These are phyloP conservation scores for Zoanthus sansibaricus DNA, from an alignment of 92 coral and sea anemone genomes.

Conservation along the genomic window DNA sequence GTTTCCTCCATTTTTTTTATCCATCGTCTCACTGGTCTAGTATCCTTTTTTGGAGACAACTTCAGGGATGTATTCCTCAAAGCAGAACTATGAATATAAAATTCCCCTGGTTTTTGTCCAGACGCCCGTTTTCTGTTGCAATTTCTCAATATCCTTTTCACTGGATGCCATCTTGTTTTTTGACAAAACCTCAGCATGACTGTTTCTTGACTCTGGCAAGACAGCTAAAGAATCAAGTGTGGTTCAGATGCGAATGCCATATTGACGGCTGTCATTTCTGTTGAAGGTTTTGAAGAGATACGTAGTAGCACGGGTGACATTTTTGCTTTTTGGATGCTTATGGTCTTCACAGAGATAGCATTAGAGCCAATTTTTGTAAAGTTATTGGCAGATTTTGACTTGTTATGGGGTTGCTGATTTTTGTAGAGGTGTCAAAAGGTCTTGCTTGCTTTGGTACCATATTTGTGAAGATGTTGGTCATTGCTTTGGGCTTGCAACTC, in stretches of 20 bases:
- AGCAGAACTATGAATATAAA: no score
- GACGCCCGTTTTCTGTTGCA: no score
- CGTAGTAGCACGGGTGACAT: constrained; percentile 20
- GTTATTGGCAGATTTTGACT: constrained; percentile 33
- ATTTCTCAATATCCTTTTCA: no score
- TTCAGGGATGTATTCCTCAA: no score
- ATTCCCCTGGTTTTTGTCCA: no score
- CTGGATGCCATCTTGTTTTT: no score
- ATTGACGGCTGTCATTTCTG: constrained; percentile 41
- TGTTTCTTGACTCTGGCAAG: constrained; percentile 30
- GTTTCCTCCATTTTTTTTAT: no score
- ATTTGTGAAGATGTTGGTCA: neutral
- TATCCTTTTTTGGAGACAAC: no score
- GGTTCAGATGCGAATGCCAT: constrained; percentile 43
- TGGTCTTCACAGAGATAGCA: constrained; percentile 39
- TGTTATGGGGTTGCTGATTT: constrained; percentile 44
- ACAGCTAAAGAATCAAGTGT: constrained; percentile 35
- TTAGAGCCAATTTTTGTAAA: constrained; percentile 38
- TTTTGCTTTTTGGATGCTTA: constrained; percentile 35
- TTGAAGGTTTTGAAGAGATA: constrained; percentile 54
- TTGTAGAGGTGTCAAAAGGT: constrained; percentile 23
- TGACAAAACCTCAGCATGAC: no score
- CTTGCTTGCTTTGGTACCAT: constrained; percentile 25
- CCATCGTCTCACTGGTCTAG: no score
- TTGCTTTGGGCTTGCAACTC: neutral